A percentile compares a stretch with the other conserved stretches of the same genome.
Evolutionary conservation across 2,888 invertebrate genomes (phyloP).

Genomic region (Craniophora ligustri): DNA sequence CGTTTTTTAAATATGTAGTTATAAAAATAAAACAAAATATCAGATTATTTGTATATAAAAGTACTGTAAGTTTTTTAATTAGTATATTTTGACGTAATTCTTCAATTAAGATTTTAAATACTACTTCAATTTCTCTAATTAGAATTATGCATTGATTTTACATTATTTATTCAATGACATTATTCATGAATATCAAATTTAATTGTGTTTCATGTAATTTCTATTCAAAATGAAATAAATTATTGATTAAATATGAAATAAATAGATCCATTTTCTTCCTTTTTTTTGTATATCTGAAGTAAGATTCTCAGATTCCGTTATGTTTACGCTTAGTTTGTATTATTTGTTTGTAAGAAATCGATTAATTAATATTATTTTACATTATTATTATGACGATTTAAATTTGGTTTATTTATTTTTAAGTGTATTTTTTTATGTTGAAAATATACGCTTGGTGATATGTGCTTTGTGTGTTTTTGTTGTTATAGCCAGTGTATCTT

Average conservation of each 20-base stretch:
- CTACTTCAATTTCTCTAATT: too few relatives aligned
- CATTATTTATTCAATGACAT: too few relatives aligned
- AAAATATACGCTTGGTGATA: slow-evolving; percentile 85
- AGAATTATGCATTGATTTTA: background rate
- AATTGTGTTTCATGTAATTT: too few relatives aligned
- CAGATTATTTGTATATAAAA: slow-evolving; percentile 31
- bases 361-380: slow-evolving; percentile 37
- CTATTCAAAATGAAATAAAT: too few relatives aligned
- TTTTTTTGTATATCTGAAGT: background rate
- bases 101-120: too few relatives aligned
- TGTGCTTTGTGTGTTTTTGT: slow-evolving; percentile 73
- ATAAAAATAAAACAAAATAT: background rate
- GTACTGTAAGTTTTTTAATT: slow-evolving; percentile 13
- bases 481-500: slow-evolving; percentile 35
- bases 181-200: too few relatives aligned
- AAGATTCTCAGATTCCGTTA: slow-evolving; percentile 16
- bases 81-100: slow-evolving; percentile 11
- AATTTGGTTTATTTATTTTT: slow-evolving; percentile 80
- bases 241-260: background rate
- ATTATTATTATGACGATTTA: slow-evolving; percentile 48
- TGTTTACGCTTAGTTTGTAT: slow-evolving; percentile 45
- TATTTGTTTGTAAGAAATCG: slow-evolving; percentile 45
- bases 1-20: slow-evolving; percentile 3
- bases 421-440: slow-evolving; percentile 78
- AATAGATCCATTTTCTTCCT: background rate